These are phyloP conservation scores for Epizoanthus stellaris DNA, from an alignment of 92 coral and sea anemone species.

Conservation along the genomic window DNA sequence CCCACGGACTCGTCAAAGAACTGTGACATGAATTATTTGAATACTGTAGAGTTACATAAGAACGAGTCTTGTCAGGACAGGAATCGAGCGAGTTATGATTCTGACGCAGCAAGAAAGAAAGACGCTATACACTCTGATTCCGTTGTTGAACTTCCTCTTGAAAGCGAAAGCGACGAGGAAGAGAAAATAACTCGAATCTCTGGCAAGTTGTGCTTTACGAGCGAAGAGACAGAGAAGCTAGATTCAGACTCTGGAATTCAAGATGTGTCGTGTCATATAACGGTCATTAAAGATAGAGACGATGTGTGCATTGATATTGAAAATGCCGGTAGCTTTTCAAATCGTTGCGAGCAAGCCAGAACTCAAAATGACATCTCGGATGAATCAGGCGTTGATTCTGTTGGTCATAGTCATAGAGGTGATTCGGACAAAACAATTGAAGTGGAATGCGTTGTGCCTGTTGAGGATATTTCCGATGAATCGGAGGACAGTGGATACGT, in stretches of 20 bases:
- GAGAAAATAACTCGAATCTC: not conserved
- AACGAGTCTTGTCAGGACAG: not conserved
- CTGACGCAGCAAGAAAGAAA: not conserved
- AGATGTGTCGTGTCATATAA: not conserved
- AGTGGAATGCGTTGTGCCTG: not conserved
- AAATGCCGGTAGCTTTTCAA: not conserved
- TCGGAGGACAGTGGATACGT: not conserved
- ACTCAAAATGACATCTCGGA: not conserved
- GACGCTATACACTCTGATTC: not conserved
- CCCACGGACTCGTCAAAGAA: not conserved
- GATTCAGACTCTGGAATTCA: not conserved
- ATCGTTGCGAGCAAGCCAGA: not conserved
- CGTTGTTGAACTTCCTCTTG: not conserved
- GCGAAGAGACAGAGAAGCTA: not conserved
- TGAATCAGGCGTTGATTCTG: not conserved
- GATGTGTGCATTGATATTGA: not conserved
- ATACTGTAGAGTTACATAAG: not conserved
- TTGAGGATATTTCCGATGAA: not conserved
- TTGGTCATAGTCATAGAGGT: too few species aligned
- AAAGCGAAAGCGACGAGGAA: not conserved
- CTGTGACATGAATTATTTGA: not conserved
- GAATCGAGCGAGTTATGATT: not conserved
- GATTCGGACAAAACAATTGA: not conserved
- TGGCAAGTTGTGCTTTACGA: not conserved
- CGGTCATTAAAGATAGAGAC: conserved; percentile 6